Evolutionary conservation across 2,888 invertebrate species (phyloP).

Genomic region (Metellina segmentata): DNA sequence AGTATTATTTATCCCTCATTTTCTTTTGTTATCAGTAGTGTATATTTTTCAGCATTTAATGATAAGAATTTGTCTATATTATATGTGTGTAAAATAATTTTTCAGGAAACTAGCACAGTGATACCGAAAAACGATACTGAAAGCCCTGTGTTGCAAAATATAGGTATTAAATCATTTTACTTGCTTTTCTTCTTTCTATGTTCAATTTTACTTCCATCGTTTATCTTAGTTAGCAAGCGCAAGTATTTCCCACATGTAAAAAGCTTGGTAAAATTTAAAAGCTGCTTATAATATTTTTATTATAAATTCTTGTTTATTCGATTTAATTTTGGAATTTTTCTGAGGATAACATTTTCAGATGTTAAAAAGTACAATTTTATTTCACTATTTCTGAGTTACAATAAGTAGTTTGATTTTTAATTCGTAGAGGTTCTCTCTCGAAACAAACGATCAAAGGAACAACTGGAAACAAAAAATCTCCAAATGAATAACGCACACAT

Average conservation of each 20-base stretch:
- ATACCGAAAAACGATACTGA: no score
- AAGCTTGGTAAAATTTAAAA: not conserved
- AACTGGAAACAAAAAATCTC: not conserved
- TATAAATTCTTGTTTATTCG: not conserved
- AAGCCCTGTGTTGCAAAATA: no score
- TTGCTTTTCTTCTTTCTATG: no score
- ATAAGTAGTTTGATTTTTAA: not conserved
- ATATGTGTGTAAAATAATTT: no score
- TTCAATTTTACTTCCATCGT: no score
- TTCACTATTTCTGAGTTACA: not conserved
- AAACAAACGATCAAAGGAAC: conserved; percentile 15
- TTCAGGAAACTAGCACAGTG: no score
- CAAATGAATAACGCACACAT: conserved; percentile 11
- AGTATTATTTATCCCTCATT: not conserved
- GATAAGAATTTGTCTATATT: no score
- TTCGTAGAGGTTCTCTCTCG: conserved; percentile 2
- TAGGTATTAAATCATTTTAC: no score
- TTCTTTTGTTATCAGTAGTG: not conserved
- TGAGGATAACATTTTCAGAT: not conserved
- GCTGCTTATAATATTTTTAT: not conserved
- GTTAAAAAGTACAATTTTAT: not conserved
- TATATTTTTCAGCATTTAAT: not conserved
- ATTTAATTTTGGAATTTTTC: not conserved
- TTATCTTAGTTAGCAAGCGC: no score
- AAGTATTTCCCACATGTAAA: no score